Evolutionary conservation across 2,113 vertebrate genomes (phyloP).

Genomic region (Peucedramus taeniatus): DNA sequence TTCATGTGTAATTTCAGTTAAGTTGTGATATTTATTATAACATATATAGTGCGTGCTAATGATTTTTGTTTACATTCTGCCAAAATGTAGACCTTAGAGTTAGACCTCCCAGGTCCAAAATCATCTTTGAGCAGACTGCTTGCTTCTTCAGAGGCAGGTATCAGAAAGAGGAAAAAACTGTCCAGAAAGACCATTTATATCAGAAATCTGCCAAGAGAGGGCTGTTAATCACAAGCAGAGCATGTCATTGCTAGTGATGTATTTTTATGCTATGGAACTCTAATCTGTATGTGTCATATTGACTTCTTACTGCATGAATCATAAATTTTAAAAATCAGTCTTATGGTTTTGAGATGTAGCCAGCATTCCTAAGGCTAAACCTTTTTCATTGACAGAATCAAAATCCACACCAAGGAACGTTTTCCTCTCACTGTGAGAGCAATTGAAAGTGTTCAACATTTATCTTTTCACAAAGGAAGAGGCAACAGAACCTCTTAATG

Average conservation of each 20-base stretch:
- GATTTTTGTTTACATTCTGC: conserved; percentile 63
- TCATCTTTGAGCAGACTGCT: conserved; percentile 1
- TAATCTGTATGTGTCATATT: conserved; percentile 70
- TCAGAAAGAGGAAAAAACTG: background rate
- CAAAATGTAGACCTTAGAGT: conserved; percentile 51
- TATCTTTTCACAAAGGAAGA: conserved; percentile 59
- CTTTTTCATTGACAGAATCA: conserved; percentile 71
- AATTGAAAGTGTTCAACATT: conserved; percentile 39
- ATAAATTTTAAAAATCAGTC: conserved; percentile 71
- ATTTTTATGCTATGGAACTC: conserved; percentile 70
- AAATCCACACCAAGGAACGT: conserved; percentile 47
- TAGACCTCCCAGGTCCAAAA: conserved; percentile 38
- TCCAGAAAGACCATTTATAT: conserved; percentile 2
- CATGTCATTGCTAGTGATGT: conserved; percentile 67
- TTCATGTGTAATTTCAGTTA: conserved; percentile 34
- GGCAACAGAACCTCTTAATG: conserved; percentile 62
- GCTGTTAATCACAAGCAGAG: conserved; percentile 58
- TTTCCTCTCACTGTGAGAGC: conserved; percentile 48
- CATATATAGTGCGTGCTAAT: conserved; percentile 1
- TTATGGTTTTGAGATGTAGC: conserved; percentile 71
- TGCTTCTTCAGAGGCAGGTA: conserved; percentile 22
- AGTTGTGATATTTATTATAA: conserved; percentile 37
- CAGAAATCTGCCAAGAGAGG: conserved; percentile 40
- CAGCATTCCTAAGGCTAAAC: conserved; percentile 77
- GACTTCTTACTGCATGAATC: conserved; percentile 79